Evolutionary conservation across 2,888 invertebrate species (phyloP).

Genomic region (Lycocerus yunnanus): DNA sequence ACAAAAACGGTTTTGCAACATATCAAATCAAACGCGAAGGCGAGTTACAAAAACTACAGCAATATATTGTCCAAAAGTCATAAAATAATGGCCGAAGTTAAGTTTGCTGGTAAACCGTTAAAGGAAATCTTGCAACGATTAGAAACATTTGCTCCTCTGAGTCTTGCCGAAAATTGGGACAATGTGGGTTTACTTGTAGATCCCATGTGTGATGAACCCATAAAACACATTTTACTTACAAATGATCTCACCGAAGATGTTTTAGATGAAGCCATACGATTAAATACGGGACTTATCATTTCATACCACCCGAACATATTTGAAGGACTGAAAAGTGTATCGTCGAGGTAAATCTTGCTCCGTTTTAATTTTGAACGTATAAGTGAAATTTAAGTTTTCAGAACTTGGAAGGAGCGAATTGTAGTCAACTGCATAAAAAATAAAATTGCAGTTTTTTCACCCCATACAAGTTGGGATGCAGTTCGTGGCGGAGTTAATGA

Average conservation of each 20-base stretch:
- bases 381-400: constrained; percentile 42
- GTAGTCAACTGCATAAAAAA: constrained; percentile 80
- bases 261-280: constrained; percentile 75
- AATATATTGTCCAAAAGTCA: neutral
- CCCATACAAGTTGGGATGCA: constrained; percentile 91
- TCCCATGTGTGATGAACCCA: constrained; percentile 60
- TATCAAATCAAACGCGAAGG: neutral
- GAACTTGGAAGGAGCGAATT: constrained; percentile 81
- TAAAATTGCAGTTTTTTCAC: constrained; percentile 87
- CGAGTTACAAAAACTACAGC: constrained; percentile 32
- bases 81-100: constrained; percentile 36
- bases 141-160: constrained; percentile 70
- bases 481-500: constrained; percentile 87
- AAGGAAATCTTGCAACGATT: constrained; percentile 62
- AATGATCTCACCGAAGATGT: constrained; percentile 93
- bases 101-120: constrained; percentile 55
- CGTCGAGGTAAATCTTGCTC: constrained; percentile 66
- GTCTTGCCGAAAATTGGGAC: constrained; percentile 87
- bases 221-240: constrained; percentile 77
- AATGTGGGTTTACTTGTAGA: constrained; percentile 92
- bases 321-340: constrained; percentile 77
- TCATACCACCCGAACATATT: constrained; percentile 98
- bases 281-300: constrained; percentile 77
- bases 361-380: neutral
- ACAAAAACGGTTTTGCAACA: neutral